A percentile compares a stretch with the other conserved stretches of the same genome.
Evolutionary conservation across 2,797 vertebrate genomes (phyloP).

Genomic region (Pteronotus mesoamericanus): DNA sequence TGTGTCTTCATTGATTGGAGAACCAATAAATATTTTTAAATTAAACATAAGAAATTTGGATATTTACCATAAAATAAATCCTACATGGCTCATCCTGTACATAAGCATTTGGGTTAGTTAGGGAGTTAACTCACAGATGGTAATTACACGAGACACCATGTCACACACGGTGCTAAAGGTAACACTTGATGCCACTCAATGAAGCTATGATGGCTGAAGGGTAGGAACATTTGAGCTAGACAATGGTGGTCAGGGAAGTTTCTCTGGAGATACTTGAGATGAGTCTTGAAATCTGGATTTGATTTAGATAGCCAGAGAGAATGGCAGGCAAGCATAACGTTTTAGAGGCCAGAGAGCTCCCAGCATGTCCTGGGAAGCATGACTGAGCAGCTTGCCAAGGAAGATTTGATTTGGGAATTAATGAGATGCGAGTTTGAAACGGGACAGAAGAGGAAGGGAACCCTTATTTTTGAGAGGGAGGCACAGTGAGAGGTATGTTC

Average conservation of each 20-base stretch:
- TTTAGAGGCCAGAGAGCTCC: neutral
- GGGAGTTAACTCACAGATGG: neutral
- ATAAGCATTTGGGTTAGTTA: neutral
- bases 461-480: neutral
- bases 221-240: neutral
- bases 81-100: neutral
- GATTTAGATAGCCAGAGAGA: neutral
- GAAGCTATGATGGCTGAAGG: neutral
- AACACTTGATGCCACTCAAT: neutral
- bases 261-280: neutral
- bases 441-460: neutral
- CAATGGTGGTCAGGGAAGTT: neutral
- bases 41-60: neutral
- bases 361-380: neutral
- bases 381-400: neutral
- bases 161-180: neutral
- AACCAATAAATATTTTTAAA: neutral
- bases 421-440: neutral
- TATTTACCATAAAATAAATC: neutral
- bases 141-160: neutral
- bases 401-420: neutral
- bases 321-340: neutral
- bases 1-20: neutral
- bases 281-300: neutral
- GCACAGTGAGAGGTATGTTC: neutral